Percentiles rank a stretch among this genome's conserved stretches.
Evolutionary conservation across 2,888 invertebrate genomes (phyloP).

Genomic region (Caenorhabditis sp.): DNA sequence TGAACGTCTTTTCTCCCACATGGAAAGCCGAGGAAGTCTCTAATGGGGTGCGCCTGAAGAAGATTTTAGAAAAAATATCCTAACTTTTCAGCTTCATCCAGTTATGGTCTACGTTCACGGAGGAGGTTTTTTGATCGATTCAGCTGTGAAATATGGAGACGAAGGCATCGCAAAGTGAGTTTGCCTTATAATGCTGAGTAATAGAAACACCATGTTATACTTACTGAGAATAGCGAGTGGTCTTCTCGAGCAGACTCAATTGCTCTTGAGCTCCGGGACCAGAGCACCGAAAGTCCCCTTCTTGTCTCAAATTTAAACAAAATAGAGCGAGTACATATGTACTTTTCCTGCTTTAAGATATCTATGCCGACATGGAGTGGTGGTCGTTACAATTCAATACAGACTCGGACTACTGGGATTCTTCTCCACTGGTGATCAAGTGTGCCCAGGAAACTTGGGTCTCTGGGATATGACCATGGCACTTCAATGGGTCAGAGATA

Average conservation of each 20-base stretch:
- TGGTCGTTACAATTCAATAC: slow-evolving; percentile 78
- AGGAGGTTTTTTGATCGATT: slow-evolving; percentile 75
- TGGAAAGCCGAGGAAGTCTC: slow-evolving; percentile 70
- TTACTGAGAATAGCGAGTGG: slow-evolving; percentile 31
- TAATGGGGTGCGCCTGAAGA: slow-evolving; percentile 55
- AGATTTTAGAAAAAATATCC: neutral
- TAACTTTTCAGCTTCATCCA: slow-evolving; percentile 67
- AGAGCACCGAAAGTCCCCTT: neutral
- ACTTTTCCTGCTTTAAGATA: slow-evolving; percentile 61
- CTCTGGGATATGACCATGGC: slow-evolving; percentile 80
- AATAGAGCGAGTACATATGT: neutral
- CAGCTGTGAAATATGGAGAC: slow-evolving; percentile 76
- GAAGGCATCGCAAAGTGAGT: slow-evolving; percentile 74
- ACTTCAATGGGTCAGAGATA: slow-evolving; percentile 77
- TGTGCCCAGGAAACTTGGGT: slow-evolving; percentile 79
- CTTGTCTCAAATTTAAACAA: slow-evolving; percentile 11
- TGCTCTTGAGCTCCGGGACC: slow-evolving; percentile 22
- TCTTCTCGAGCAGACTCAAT: slow-evolving; percentile 22
- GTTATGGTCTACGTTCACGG: slow-evolving; percentile 77
- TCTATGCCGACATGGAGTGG: slow-evolving; percentile 75
- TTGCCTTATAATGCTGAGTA: slow-evolving; percentile 15
- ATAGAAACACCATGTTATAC: slow-evolving; percentile 41
- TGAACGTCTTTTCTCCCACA: slow-evolving; percentile 79
- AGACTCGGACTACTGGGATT: slow-evolving; percentile 79
- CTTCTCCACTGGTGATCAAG: slow-evolving; percentile 77